Percentiles rank a stretch among this genome's conserved stretches.
These are phyloP conservation scores for Parambassis ranga DNA, from an alignment of 2,797 vertebrate genomes.

Conservation along the genomic window DNA sequence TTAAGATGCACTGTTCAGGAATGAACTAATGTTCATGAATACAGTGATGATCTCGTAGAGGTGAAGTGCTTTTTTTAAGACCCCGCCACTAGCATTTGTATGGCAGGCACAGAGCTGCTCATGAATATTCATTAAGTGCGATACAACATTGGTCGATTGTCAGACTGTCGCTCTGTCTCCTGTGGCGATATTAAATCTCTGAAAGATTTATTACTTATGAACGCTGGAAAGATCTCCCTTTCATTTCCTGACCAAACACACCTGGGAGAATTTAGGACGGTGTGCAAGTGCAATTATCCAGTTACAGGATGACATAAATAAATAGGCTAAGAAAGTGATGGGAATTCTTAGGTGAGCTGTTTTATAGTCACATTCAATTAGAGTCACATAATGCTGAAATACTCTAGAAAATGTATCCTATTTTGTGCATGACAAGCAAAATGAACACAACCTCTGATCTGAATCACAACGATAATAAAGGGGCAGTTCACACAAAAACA, in stretches of 20 bases:
- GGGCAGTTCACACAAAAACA: no score
- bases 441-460: constrained; percentile 5
- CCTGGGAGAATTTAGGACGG: constrained; percentile 36
- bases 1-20: constrained; percentile 32
- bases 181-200: constrained; percentile 77
- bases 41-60: constrained; percentile 25
- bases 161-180: constrained; percentile 72
- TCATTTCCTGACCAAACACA: constrained; percentile 75
- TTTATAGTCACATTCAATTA: constrained; percentile 22
- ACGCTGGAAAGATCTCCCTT: constrained; percentile 52
- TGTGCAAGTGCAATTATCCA: constrained; percentile 37
- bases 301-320: constrained; percentile 35
- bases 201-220: constrained; percentile 78
- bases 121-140: constrained; percentile 79
- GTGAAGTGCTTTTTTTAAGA: constrained; percentile 13
- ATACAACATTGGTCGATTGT: constrained; percentile 75
- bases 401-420: not conserved
- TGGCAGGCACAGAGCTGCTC: constrained; percentile 29
- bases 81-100: constrained; percentile 48
- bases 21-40: constrained; percentile 25
- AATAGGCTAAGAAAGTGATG: not conserved
- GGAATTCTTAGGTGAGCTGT: constrained; percentile 1
- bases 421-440: constrained; percentile 2
- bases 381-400: not conserved
- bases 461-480: not conserved